Conservation (phyloP, 2,113 vertebrate species). For the Procavia capensis region DNA sequence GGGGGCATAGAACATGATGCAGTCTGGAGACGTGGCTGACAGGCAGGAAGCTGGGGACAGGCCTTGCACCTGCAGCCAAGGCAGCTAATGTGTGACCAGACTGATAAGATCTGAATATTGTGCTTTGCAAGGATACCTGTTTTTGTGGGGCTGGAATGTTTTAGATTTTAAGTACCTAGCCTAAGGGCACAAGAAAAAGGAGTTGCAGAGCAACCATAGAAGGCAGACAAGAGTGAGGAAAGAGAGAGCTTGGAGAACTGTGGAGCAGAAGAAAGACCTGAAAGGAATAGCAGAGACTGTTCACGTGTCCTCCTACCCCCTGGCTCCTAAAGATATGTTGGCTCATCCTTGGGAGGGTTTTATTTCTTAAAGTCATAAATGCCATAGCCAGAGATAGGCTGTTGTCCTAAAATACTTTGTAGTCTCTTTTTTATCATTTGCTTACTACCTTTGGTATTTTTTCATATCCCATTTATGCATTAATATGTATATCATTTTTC, state of each 20-base stretch:
- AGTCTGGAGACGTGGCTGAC: not conserved
- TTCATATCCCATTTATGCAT: not conserved
- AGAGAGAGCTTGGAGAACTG: not conserved
- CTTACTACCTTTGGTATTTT: not conserved
- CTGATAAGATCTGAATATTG: not conserved
- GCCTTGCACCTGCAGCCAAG: not conserved
- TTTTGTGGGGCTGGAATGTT: not conserved
- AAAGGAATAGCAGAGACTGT: not conserved
- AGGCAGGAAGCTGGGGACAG: not conserved
- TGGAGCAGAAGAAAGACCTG: not conserved
- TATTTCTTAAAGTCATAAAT: not conserved
- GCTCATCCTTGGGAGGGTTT: not conserved
- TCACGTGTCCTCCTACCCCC: not conserved
- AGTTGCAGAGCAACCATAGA: not conserved
- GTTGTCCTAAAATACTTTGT: slow-evolving; percentile 1
- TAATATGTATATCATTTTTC: slow-evolving; percentile 34
- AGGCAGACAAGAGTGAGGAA: not conserved
- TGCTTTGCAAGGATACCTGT: not conserved
- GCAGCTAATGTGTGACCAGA: not conserved
- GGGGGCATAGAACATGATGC: not conserved
- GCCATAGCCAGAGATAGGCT: not conserved
- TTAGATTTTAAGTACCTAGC: not conserved
- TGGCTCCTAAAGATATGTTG: not conserved
- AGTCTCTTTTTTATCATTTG: slow-evolving; percentile 24
- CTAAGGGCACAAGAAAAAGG: not conserved